phyloP scores from a whole-genome alignment of 1,140 invertebrate species.

The Lanistes nyassanus region DNA sequence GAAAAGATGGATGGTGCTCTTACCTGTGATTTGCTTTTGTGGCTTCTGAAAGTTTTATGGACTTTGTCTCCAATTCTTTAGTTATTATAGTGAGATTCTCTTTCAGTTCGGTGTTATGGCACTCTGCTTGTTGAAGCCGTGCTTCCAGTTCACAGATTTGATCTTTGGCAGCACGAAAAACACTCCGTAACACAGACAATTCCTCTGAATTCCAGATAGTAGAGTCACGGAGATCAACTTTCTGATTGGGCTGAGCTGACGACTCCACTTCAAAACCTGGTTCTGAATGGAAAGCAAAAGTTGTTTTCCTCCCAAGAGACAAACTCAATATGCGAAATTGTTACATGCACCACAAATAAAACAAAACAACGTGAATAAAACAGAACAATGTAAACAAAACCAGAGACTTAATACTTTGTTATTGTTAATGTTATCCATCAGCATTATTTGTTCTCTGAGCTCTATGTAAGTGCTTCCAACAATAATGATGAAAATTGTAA shows the following conservation, averaged over 20 bases:
- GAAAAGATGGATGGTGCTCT: too few relatives aligned
- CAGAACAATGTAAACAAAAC: neutral
- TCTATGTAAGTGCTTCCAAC: too few relatives aligned
- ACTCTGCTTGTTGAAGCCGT: conserved; percentile 34
- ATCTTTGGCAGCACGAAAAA: conserved; percentile 42
- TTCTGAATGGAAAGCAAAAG: conserved; percentile 2
- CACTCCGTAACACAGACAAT: conserved; percentile 38
- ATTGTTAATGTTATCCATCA: neutral
- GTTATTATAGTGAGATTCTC: conserved; percentile 21
- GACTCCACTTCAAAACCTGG: neutral
- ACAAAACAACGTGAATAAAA: neutral
- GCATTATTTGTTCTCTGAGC: too few relatives aligned
- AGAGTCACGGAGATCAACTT: conserved; percentile 38
- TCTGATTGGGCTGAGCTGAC: neutral
- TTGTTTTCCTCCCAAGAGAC: neutral
- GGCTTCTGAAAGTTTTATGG: conserved; percentile 35
- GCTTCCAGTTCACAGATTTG: conserved; percentile 39
- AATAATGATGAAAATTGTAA: too few relatives aligned
- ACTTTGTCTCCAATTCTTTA: conserved; percentile 31
- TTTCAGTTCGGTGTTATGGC: conserved; percentile 37
- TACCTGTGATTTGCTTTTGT: conserved; percentile 39
- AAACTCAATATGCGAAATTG: neutral
- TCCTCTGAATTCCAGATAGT: conserved; percentile 46
- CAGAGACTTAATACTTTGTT: neutral
- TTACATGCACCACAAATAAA: neutral